Evolutionary conservation across 2,888 invertebrate species (phyloP).

Genomic region (Campoplex nolae): DNA sequence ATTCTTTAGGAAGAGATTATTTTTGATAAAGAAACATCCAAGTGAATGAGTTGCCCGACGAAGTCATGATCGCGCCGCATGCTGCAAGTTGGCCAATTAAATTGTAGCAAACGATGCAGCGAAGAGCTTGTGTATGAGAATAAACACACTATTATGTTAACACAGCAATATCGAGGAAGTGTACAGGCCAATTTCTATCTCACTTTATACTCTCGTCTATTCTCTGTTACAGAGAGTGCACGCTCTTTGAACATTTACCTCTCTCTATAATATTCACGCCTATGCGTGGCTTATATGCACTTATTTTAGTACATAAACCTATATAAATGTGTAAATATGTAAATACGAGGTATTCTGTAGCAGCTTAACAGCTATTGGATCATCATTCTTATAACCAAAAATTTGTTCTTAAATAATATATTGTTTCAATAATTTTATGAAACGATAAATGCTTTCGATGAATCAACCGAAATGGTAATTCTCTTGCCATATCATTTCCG

Average conservation of each 20-base stretch:
- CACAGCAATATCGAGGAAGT: slow-evolving; percentile 30
- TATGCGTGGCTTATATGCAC: slow-evolving; percentile 25
- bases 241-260: slow-evolving; percentile 37
- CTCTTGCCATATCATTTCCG: not conserved
- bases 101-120: not conserved
- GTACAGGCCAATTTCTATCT: slow-evolving; percentile 30
- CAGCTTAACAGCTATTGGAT: not conserved
- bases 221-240: slow-evolving; percentile 20
- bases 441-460: not conserved
- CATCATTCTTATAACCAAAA: too few relatives aligned
- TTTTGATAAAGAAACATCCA: not conserved
- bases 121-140: not conserved
- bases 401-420: too few relatives aligned
- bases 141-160: slow-evolving; percentile 23
- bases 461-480: not conserved
- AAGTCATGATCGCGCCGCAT: slow-evolving; percentile 12
- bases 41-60: not conserved
- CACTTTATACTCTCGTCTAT: slow-evolving; percentile 33
- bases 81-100: slow-evolving; percentile 16
- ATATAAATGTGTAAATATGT: slow-evolving; percentile 17
- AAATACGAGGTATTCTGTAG: slow-evolving; percentile 20
- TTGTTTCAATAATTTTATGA: not conserved
- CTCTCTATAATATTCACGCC: slow-evolving; percentile 46
- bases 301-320: not conserved
- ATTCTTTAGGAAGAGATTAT: not conserved